phyloP scores from a whole-genome alignment of 2,113 vertebrate species.

The Thermophis baileyi region DNA sequence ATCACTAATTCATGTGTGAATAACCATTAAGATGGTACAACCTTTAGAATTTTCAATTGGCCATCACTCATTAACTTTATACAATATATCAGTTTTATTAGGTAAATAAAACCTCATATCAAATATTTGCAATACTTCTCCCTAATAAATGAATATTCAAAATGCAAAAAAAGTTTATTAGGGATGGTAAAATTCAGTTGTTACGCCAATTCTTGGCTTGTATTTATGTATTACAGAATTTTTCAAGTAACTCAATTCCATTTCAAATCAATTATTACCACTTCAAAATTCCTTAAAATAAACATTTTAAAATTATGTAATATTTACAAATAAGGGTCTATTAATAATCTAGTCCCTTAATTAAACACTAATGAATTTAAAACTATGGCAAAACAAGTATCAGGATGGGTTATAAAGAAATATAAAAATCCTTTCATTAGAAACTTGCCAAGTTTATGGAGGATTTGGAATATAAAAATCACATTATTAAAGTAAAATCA shows the following conservation, averaged over 20 bases:
- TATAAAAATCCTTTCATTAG: slow-evolving; percentile 59
- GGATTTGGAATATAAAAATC: slow-evolving; percentile 73
- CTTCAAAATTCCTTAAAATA: background rate
- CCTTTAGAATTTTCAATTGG: background rate
- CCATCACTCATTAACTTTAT: background rate
- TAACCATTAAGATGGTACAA: background rate
- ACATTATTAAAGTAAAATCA: slow-evolving; percentile 77
- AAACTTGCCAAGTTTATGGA: slow-evolving; percentile 66
- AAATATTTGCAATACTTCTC: background rate
- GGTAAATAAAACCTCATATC: background rate
- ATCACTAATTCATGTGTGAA: background rate
- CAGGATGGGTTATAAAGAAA: slow-evolving; percentile 53
- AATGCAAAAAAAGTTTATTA: background rate
- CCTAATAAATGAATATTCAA: background rate
- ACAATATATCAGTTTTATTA: background rate
- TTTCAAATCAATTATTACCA: slow-evolving; percentile 24
- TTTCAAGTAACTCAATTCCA: slow-evolving; percentile 35
- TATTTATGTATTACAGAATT: slow-evolving; percentile 7
- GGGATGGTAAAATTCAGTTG: slow-evolving; percentile 1
- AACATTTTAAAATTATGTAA: slow-evolving; percentile 42
- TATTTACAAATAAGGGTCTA: slow-evolving; percentile 25
- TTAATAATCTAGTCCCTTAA: slow-evolving; percentile 56
- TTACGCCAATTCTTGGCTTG: slow-evolving; percentile 1
- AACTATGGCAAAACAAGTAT: slow-evolving; percentile 65
- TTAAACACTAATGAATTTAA: slow-evolving; percentile 51